Percentiles rank a stretch among this genome's conserved stretches.
Conservation (phyloP, 2,888 invertebrate genomes). For the Rhagium mordax region DNA sequence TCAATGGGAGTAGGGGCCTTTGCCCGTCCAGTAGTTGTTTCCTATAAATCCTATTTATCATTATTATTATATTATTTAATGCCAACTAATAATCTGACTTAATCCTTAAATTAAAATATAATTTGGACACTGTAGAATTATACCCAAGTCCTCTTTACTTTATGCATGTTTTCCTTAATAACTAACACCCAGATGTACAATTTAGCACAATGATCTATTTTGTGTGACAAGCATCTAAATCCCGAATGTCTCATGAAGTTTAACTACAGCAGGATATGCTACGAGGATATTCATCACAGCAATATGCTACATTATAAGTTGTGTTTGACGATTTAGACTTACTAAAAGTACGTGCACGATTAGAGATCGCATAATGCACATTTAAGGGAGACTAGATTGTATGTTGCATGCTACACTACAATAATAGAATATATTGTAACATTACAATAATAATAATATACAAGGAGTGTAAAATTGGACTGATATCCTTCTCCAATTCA, state of each 20-base stretch:
- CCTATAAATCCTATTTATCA: no score
- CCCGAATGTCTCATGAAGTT: constrained; percentile 13
- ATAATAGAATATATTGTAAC: no score
- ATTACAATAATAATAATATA: no score
- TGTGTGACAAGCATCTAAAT: constrained; percentile 18
- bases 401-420: no score
- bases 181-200: constrained; percentile 10
- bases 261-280: not conserved
- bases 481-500: no score
- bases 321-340: not conserved
- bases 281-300: constrained; percentile 13
- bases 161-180: not conserved
- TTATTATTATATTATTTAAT: no score
- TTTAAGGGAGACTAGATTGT: no score
- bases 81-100: no score
- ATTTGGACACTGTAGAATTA: not conserved
- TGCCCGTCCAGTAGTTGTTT: no score
- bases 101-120: not conserved
- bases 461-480: no score
- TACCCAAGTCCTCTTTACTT: not conserved
- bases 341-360: not conserved
- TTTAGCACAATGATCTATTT: constrained; percentile 20
- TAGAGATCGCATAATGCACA: no score
- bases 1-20: no score
- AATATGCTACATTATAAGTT: not conserved